Evolutionary conservation across 2,113 vertebrate genomes (phyloP), one percentile per base, ranked within the genome.

Genomic region (Lamprologus ornatipinnis): DNA sequence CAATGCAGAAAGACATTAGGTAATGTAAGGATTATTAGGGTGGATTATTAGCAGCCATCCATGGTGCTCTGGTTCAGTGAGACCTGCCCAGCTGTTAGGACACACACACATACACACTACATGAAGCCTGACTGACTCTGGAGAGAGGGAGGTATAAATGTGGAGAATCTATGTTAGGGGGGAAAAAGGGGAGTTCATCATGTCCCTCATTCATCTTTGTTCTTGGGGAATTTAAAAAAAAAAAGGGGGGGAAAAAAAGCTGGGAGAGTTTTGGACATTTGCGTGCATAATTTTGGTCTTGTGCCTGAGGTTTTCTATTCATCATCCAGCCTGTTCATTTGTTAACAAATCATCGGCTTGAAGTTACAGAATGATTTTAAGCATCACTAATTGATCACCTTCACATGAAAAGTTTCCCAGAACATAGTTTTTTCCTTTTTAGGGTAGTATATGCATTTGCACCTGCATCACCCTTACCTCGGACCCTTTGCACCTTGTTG

Each of bases 31-130:
- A 94, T 95, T 94, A 95, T 95, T 95, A 95, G 93, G 93, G 88
- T 94, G 92, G 93, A 92, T 93, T 95, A 94, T 95, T 94, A 95
- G 93, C 94, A 95, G 91, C 92, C 95, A 94, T 94, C 94, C 94
- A 87, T 95, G 89, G 68, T 87, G 87, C 75, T 91, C 42, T 88
- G 94, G 94, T 95, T 95, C 94, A 95, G 79, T 85, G 90, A 88
- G 87, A 87, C 81, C 60, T 80, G 91, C 78, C 86, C 94, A 95
- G 89, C 91, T 95, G 92, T 92, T 90, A 75, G 91, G 81, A 87
- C 90, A 89, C 85, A 83, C 85, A 57, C 3, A 57, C 81, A 85
- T 83, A 80, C 65, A 85, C 75, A 88, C 83, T 89, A 87, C 81
- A 88, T 81, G 45, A 87, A 80, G 85, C 86, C 15, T 90, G 70